A percentile compares a stretch with the other conserved stretches of the same genome.
Evolutionary conservation across 2,113 vertebrate species (phyloP).

Genomic region (Lepisosteus osseus): DNA sequence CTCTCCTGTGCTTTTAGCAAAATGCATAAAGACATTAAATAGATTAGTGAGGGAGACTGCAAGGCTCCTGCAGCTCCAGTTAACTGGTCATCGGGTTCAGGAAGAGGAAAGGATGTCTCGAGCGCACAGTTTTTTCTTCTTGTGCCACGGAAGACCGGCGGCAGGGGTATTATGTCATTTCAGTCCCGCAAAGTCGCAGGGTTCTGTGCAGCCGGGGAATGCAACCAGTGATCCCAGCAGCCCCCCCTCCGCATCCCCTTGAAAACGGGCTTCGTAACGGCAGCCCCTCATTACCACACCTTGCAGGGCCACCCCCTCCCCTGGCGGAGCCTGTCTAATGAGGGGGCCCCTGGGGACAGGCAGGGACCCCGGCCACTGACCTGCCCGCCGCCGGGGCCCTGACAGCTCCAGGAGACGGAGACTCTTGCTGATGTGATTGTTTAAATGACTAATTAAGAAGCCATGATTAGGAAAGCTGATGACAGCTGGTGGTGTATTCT

Average conservation of each 20-base stretch:
- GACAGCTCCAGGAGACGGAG: conserved; percentile 30
- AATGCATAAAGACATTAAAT: too few relatives aligned
- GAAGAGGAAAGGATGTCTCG: too few relatives aligned
- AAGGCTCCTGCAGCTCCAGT: too few relatives aligned
- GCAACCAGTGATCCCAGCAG: conserved; percentile 15
- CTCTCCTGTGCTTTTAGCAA: too few relatives aligned
- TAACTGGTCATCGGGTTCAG: too few relatives aligned
- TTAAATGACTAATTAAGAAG: conserved; percentile 40
- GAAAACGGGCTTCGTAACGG: conserved; percentile 22
- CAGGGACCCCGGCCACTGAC: conserved; percentile 28
- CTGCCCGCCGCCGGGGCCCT: conserved; percentile 23
- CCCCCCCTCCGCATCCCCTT: conserved; percentile 19
- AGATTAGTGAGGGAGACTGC: too few relatives aligned
- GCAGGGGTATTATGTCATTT: conserved; percentile 27
- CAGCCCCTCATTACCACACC: conserved; percentile 27
- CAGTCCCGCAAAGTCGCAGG: conserved; percentile 10
- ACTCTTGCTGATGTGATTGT: conserved; percentile 34
- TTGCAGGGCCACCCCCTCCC: conserved; percentile 7
- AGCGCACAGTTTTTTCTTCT: too few relatives aligned
- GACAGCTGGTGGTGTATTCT: conserved; percentile 28
- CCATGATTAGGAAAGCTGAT: conserved; percentile 30
- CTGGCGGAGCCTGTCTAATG: conserved; percentile 28
- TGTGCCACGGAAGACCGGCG: too few relatives aligned
- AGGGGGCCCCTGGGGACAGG: conserved; percentile 25
- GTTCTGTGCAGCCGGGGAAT: conserved; percentile 7